These are phyloP conservation scores for Platycheirus albimanus DNA, from an alignment of 2,888 invertebrate species.

Conservation along the genomic window DNA sequence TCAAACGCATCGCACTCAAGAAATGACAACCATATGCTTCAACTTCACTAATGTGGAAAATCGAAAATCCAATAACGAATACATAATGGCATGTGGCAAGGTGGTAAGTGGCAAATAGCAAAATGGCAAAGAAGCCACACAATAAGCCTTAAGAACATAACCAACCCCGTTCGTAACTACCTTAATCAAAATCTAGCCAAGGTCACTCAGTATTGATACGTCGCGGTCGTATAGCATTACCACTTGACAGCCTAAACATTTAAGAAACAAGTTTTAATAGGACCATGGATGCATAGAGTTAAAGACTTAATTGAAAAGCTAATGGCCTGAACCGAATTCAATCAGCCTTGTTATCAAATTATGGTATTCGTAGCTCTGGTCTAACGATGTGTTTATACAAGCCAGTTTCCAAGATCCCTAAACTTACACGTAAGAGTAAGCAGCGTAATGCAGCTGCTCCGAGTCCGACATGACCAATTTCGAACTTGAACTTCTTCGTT, in stretches of 20 bases:
- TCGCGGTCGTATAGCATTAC: neutral
- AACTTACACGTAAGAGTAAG: too few relatives aligned
- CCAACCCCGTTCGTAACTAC: slow-evolving; percentile 1
- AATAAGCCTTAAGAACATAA: neutral
- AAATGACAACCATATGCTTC: slow-evolving; percentile 4
- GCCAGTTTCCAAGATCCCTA: slow-evolving; percentile 9
- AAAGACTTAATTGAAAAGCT: neutral
- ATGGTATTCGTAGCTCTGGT: neutral
- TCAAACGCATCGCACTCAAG: neutral
- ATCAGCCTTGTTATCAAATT: slow-evolving; percentile 11
- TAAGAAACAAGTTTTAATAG: neutral
- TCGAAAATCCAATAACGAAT: too few relatives aligned
- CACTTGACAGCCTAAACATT: too few relatives aligned
- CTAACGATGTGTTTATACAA: neutral
- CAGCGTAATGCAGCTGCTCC: neutral
- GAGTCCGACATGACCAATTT: neutral
- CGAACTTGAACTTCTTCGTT: slow-evolving; percentile 31
- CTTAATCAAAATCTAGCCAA: slow-evolving; percentile 17
- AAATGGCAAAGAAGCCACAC: slow-evolving; percentile 26
- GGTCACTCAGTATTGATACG: neutral
- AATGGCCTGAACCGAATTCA: neutral
- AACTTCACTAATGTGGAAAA: too few relatives aligned
- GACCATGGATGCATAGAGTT: neutral
- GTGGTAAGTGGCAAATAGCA: slow-evolving; percentile 12
- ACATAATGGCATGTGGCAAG: too few relatives aligned